These are phyloP conservation scores for Cyanoramphus novaezelandiae DNA, from an alignment of 2,113 vertebrate species.

Conservation along the genomic window DNA sequence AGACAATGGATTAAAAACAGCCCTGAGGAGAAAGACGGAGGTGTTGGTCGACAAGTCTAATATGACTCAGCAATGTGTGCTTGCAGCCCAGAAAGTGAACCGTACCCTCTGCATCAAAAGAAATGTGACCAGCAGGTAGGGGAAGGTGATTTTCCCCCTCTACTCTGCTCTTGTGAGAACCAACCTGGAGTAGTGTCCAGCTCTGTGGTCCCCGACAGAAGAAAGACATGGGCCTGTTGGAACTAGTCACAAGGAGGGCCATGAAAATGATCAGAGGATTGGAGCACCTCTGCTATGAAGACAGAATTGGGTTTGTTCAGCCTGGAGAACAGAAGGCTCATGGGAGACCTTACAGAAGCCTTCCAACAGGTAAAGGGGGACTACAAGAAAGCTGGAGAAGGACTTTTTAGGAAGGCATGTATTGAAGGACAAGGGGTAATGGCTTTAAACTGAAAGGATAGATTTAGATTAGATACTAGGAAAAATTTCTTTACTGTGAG, in stretches of 20 bases:
- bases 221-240: background rate
- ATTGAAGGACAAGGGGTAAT: background rate
- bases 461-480: background rate
- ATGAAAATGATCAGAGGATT: background rate
- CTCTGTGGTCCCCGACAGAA: background rate
- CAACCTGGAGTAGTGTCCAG: background rate
- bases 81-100: background rate
- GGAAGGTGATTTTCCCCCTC: background rate
- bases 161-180: background rate
- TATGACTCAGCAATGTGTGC: background rate
- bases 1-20: background rate
- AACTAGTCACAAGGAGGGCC: background rate
- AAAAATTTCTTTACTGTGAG: background rate
- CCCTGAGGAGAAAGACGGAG: background rate
- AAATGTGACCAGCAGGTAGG: background rate
- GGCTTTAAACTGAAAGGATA: background rate
- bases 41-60: background rate
- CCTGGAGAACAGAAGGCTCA: background rate
- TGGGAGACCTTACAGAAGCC: background rate
- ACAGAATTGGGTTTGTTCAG: background rate
- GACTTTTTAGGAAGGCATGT: background rate
- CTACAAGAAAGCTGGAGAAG: background rate
- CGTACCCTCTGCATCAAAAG: background rate
- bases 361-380: background rate
- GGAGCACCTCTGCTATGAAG: background rate